Percentiles rank a stretch among this genome's conserved stretches.
Evolutionary conservation across 2,113 vertebrate genomes (phyloP).

Genomic region (Actenoides hombroni): DNA sequence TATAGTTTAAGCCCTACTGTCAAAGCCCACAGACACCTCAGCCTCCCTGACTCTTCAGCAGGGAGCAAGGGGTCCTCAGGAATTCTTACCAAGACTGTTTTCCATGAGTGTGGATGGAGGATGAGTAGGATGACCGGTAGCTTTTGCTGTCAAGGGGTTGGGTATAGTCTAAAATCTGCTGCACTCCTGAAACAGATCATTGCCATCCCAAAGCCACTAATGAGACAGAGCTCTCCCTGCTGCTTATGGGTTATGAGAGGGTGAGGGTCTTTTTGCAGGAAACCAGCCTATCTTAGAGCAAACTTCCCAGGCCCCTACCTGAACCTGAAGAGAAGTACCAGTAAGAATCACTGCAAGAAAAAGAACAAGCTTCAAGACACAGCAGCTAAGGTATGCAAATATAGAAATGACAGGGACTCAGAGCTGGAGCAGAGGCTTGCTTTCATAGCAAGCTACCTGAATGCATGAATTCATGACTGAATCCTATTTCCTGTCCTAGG

Average conservation of each 20-base stretch:
- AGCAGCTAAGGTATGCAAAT: not conserved
- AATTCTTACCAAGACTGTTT: not conserved
- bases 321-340: not conserved
- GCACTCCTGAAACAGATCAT: not conserved
- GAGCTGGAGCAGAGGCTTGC: not conserved
- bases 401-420: not conserved
- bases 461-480: not conserved
- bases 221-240: not conserved
- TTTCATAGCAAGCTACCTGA: not conserved
- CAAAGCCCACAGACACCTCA: not conserved
- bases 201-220: not conserved
- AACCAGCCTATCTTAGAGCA: not conserved
- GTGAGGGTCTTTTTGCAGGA: not conserved
- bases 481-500: not conserved
- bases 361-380: not conserved
- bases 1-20: not conserved
- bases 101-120: not conserved
- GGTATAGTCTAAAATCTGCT: not conserved
- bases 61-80: not conserved
- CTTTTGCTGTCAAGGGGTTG: not conserved
- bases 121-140: not conserved
- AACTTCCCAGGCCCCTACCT: not conserved
- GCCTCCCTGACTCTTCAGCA: not conserved
- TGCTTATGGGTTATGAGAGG: accelerated
- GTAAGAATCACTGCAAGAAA: not conserved